Percentiles rank a stretch among this genome's conserved stretches.
Evolutionary conservation across 2,888 invertebrate species (phyloP).

Genomic region (Plagiodera versicolora): DNA sequence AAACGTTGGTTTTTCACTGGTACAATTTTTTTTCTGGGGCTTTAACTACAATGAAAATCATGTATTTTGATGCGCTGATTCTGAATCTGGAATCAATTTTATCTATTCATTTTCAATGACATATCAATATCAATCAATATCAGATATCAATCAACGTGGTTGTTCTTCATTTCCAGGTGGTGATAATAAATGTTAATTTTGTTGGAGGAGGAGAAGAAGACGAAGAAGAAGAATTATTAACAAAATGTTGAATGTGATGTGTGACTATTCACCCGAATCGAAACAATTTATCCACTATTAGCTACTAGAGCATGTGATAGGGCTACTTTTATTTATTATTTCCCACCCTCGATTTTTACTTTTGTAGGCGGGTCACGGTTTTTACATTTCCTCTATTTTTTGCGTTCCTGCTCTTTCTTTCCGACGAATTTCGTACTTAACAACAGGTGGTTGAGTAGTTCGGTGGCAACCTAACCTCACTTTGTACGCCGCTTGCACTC

Average conservation of each 20-base stretch:
- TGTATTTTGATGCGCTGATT: no score
- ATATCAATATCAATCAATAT: no score
- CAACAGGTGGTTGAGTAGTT: conserved; percentile 6
- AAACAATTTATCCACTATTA: conserved; percentile 28
- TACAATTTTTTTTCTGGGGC: no score
- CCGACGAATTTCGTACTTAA: conserved; percentile 15
- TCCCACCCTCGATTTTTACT: conserved; percentile 29
- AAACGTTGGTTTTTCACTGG: no score
- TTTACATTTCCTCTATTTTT: conserved; percentile 19
- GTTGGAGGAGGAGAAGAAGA: no score
- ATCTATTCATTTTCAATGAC: no score
- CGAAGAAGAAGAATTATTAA: conserved; percentile 15
- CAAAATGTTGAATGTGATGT: conserved; percentile 26
- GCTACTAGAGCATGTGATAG: conserved; percentile 40
- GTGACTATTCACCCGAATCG: conserved; percentile 22
- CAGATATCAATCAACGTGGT: no score
- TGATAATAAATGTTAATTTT: conserved; percentile 27
- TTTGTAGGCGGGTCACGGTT: conserved; percentile 21
- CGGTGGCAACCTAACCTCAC: background rate
- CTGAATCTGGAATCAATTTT: no score
- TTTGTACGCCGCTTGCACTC: background rate
- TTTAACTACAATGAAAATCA: no score
- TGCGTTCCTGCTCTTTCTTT: background rate
- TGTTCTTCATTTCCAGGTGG: conserved; percentile 17
- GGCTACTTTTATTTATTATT: conserved; percentile 40